Evolutionary conservation across 2,797 vertebrate species (phyloP).

Genomic region (Sparidentex hasta): DNA sequence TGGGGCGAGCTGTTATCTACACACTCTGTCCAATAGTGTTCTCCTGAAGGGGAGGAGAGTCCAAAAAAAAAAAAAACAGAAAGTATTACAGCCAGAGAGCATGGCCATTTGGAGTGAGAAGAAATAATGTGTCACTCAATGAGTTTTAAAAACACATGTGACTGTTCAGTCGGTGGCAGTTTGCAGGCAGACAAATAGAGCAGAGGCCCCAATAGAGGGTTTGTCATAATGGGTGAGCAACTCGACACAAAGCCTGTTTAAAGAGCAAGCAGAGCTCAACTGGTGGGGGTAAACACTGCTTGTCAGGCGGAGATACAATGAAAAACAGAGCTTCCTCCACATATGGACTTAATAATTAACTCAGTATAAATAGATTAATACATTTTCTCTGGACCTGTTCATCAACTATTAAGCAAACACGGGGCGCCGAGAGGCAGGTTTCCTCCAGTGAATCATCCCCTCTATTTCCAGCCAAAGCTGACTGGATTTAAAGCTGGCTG

Average conservation of each 20-base stretch:
- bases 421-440: slow-evolving; percentile 20
- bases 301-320: slow-evolving; percentile 69
- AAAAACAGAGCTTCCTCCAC: slow-evolving; percentile 66
- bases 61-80: slow-evolving; percentile 76
- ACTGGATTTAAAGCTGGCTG: slow-evolving; percentile 64
- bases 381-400: slow-evolving; percentile 53
- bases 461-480: slow-evolving; percentile 66
- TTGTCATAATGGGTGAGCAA: slow-evolving; percentile 82
- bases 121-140: slow-evolving; percentile 78
- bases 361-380: slow-evolving; percentile 68
- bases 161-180: slow-evolving; percentile 82
- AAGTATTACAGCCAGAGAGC: slow-evolving; percentile 62
- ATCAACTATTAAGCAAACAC: slow-evolving; percentile 57
- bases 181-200: slow-evolving; percentile 81
- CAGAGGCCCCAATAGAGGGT: slow-evolving; percentile 80
- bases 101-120: slow-evolving; percentile 61
- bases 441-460: slow-evolving; percentile 65
- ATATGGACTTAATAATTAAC: slow-evolving; percentile 80
- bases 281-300: slow-evolving; percentile 78
- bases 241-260: slow-evolving; percentile 83
- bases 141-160: slow-evolving; percentile 82
- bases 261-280: slow-evolving; percentile 79
- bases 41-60: slow-evolving; percentile 59
- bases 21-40: slow-evolving; percentile 50
- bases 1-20: slow-evolving; percentile 71